Base-by-base conservation (phyloP, 2,113 vertebrate species). In the Daphoenositta chrysoptera region DNA sequence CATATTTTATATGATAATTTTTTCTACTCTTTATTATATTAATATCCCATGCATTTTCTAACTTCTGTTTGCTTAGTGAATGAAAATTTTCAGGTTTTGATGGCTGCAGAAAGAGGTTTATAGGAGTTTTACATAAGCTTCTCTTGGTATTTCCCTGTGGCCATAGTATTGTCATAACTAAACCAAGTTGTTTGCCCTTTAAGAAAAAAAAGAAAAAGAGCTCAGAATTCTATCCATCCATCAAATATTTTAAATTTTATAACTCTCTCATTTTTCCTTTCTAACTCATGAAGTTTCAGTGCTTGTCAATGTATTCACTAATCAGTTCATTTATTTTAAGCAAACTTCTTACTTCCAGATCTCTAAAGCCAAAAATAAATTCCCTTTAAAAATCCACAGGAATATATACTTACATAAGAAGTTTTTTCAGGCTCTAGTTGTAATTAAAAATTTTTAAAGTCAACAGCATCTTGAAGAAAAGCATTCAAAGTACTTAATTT, bases 271-370 rank as follows among this genome's bases (percentile, higher is more conserved):
- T 64, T 72, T 75, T 86, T 60, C 17, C 54, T 85, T 82, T 76
- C 61, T 79, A 71, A 57, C 9, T 26, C 27, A 66, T 82, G 47
- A 44, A 54, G 24, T 61, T 80, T 30, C 15, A 48, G 37, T 60
- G 37, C 72, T 77, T 81, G 27, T 69, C 81, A 87, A 57, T 72
- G 61, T 70, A 66, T 22, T 82, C 5, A 3, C 33, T 87, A 79
- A 92, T 83, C 48, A 68, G 35, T 71, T 89, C 12, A 56, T 76
- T 83, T 87, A 82, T 94, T 96, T 94, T 82, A 75, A 93, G 51
- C 33, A 75, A 82, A 68, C 5, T 7, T 89, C 33, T 60, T 85
- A 39, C 79, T 86, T 91, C 60, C 73, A 66, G 28, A 73, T 83
- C 50, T 87, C 37, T 86, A 82, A 64, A 84, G 31, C 23, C 21